Base-by-base conservation (phyloP, 2,113 vertebrate species). In the Laterallus jamaicensis region DNA sequence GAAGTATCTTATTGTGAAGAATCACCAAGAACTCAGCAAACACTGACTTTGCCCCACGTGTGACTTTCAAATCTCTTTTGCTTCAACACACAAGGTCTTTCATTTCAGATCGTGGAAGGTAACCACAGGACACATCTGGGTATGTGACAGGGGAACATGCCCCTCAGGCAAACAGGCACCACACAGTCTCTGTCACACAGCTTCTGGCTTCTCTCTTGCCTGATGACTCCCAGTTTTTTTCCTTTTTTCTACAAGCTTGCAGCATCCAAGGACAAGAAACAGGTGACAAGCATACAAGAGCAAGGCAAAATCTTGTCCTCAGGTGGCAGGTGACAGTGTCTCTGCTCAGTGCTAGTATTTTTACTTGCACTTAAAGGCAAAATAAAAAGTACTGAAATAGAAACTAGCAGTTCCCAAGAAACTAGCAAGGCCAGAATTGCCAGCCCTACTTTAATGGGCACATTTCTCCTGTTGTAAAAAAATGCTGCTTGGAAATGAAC, bases 291-390 rank as follows among this genome's bases (percentile, higher is more conserved):
- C 3, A 5, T 62, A 55, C 18, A 77, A 55, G 9, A 86, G 54
- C 21, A 55, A 92, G 31, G 52, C 56, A 91, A 24, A 81, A 5
- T 49, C 86, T 67, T 71, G 60, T 82, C n/a, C 49, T 87, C 52
- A 79, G 59, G 49, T 82, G 35, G 54, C 49, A 78, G 10, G 49
- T 52, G 54, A 96, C 25, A 39, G 73, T 11, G 15, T 22, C 15
- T 76, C 73, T 86, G 59, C 32, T 92, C 64, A 86, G 35, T 21
- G 67, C 28, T 92, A 76, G 20, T 66, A 69, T 62, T 88, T 93
- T 83, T 80, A 90, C 21, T 90, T 82, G 20, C 40, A 10, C 17
- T 69, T 82, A 94, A 52, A 52, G 50, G 50, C 13, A 52, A 52
- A 52, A 25, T 26, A 52, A 52, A 88, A 93, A 82, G 16, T 16